A percentile compares a stretch with the other conserved stretches of the same genome.
phyloP scores from a whole-genome alignment of 2,888 invertebrate genomes.

The Spatulosminthurus flaviceps region DNA sequence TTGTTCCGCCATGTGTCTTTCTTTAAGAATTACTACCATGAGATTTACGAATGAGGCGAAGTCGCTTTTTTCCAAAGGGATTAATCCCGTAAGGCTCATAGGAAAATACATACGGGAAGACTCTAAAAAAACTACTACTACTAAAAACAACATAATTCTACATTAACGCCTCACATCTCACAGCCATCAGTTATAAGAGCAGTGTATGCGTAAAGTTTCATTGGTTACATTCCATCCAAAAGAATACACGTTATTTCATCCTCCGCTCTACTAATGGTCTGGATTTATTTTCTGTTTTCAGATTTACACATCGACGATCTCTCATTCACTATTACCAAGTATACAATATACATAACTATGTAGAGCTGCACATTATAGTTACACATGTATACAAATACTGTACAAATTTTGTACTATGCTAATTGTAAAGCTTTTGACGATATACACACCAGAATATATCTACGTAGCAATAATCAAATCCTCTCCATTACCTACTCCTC shows the following conservation, averaged over 20 bases:
- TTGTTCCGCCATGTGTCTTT: constrained; percentile 11
- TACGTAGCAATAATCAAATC: no score
- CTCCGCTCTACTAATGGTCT: constrained; percentile 13
- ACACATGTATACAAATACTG: no score
- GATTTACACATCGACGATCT: background rate
- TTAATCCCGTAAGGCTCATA: no score
- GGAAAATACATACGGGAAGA: background rate
- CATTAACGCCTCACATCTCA: constrained; percentile 12
- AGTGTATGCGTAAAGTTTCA: no score
- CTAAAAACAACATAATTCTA: background rate
- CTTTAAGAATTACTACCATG: constrained; percentile 5
- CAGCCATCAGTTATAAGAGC: background rate
- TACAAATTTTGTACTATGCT: no score
- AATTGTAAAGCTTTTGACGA: no score
- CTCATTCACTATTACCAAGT: no score
- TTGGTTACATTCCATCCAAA: no score
- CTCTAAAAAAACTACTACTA: background rate
- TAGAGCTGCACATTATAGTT: no score
- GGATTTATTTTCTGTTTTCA: background rate
- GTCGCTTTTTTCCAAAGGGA: background rate
- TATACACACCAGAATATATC: no score
- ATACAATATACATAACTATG: no score
- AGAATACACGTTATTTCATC: constrained; percentile 6
- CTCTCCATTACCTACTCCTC: no score
- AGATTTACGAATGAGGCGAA: background rate